phyloP scores from a whole-genome alignment of 2,797 vertebrate species.

The Neostethus bicornis region DNA sequence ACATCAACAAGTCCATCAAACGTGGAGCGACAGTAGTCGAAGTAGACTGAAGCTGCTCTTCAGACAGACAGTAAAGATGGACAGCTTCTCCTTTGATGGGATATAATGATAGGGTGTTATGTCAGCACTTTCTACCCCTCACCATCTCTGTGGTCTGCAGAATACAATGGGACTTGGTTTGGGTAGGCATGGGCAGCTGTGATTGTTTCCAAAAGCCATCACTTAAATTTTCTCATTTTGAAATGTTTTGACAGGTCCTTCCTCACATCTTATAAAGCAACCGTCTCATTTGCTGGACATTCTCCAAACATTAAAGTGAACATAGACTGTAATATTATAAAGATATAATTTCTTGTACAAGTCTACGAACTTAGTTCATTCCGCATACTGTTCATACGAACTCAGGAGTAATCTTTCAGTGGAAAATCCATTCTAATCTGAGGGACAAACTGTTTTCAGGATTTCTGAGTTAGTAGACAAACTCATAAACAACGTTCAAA shows the following conservation, averaged over 20 bases:
- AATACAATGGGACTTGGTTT: slow-evolving; percentile 60
- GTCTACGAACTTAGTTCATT: too few relatives aligned
- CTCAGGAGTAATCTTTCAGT: too few relatives aligned
- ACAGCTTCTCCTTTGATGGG: slow-evolving; percentile 85
- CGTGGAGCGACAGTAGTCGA: slow-evolving; percentile 97
- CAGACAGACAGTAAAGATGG: slow-evolving; percentile 87
- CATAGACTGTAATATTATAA: too few relatives aligned
- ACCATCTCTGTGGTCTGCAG: slow-evolving; percentile 55
- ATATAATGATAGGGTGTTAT: slow-evolving; percentile 78
- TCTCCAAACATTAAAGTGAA: too few relatives aligned
- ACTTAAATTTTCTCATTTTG: slow-evolving; percentile 47
- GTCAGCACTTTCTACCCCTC: slow-evolving; percentile 65
- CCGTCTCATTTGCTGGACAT: slow-evolving; percentile 28
- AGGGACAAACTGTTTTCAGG: too few relatives aligned
- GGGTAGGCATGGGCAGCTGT: slow-evolving; percentile 64
- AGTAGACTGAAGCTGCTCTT: slow-evolving; percentile 91
- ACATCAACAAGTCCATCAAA: slow-evolving; percentile 99
- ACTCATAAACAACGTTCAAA: too few relatives aligned
- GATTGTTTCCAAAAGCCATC: slow-evolving; percentile 54
- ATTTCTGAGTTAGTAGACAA: too few relatives aligned
- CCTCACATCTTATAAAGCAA: slow-evolving; percentile 21
- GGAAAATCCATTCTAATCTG: too few relatives aligned
- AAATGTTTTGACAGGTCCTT: slow-evolving; percentile 36
- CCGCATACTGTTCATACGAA: too few relatives aligned
- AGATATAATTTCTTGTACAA: too few relatives aligned